Evolutionary conservation across 2,888 invertebrate species (phyloP).

Genomic region (Drosophila demipolita): DNA sequence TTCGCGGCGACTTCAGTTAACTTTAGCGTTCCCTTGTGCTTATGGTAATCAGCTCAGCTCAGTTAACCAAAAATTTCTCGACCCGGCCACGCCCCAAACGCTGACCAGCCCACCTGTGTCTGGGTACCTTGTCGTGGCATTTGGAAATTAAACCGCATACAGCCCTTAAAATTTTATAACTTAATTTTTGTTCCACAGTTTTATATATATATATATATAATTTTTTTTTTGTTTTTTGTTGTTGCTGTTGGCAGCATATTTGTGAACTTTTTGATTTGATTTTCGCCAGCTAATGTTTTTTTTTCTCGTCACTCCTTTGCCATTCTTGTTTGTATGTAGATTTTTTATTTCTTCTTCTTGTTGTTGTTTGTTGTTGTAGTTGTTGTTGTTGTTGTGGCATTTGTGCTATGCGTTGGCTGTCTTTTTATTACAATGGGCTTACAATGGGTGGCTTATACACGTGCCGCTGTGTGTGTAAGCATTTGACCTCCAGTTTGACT

Average conservation of each 20-base stretch:
- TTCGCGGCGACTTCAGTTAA: constrained; percentile 16
- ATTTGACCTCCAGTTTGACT: constrained; percentile 39
- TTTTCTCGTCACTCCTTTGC: constrained; percentile 36
- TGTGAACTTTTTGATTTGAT: constrained; percentile 81
- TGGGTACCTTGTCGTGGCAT: constrained; percentile 65
- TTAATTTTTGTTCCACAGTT: constrained; percentile 70
- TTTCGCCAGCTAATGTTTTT: constrained; percentile 43
- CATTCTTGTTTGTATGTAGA: constrained; percentile 8
- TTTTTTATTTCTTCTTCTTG: constrained; percentile 10
- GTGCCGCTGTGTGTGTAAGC: constrained; percentile 13
- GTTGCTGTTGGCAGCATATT: constrained; percentile 73
- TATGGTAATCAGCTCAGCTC: constrained; percentile 71
- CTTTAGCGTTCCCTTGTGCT: constrained; percentile 53
- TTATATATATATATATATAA: constrained; percentile 1
- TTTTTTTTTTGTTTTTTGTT: background rate
- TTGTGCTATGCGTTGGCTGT: constrained; percentile 34
- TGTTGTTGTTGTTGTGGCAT: constrained; percentile 25
- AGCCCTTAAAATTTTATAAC: constrained; percentile 80
- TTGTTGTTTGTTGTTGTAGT: constrained; percentile 1
- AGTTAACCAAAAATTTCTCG: constrained; percentile 24
- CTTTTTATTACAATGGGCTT: constrained; percentile 26
- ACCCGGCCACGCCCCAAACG: constrained; percentile 46
- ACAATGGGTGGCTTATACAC: constrained; percentile 4
- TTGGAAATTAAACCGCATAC: constrained; percentile 75
- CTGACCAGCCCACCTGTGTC: constrained; percentile 61